Percentiles rank a stretch among this genome's conserved stretches.
Conservation (phyloP, 2,888 invertebrate species). For the Bimastos eiseni region DNA sequence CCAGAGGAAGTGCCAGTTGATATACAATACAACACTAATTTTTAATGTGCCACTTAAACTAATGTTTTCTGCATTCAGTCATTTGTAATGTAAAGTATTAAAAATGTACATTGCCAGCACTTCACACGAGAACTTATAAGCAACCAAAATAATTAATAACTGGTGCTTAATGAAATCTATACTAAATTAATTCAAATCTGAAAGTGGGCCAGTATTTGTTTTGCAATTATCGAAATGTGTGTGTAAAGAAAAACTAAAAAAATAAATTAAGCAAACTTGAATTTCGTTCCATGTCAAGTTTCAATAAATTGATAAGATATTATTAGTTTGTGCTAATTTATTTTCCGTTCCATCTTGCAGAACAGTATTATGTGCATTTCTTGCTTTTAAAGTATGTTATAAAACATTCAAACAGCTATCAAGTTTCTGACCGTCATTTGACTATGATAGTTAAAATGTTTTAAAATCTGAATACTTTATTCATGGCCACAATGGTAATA, state of each 20-base stretch:
- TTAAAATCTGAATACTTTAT: not conserved
- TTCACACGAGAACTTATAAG: not conserved
- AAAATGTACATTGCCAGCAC: not conserved
- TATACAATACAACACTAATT: no score
- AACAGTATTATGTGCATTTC: not conserved
- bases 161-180: not conserved
- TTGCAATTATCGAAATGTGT: no score
- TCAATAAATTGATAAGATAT: no score
- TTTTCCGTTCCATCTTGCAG: not conserved
- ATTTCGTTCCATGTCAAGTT: not conserved
- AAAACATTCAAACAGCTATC: not conserved
- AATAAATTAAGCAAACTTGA: not conserved
- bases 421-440: slow-evolving; percentile 13
- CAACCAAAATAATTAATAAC: not conserved
- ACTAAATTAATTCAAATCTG: not conserved
- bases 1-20: no score
- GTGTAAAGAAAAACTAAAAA: not conserved
- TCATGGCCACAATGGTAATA: not conserved
- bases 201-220: not conserved
- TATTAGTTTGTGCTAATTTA: not conserved
- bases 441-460: not conserved
- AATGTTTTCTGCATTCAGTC: not conserved
- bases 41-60: no score
- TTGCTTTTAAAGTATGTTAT: not conserved
- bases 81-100: not conserved